Conservation (phyloP, 1,140 invertebrate species). For the Trinorchestia longiramus region DNA sequence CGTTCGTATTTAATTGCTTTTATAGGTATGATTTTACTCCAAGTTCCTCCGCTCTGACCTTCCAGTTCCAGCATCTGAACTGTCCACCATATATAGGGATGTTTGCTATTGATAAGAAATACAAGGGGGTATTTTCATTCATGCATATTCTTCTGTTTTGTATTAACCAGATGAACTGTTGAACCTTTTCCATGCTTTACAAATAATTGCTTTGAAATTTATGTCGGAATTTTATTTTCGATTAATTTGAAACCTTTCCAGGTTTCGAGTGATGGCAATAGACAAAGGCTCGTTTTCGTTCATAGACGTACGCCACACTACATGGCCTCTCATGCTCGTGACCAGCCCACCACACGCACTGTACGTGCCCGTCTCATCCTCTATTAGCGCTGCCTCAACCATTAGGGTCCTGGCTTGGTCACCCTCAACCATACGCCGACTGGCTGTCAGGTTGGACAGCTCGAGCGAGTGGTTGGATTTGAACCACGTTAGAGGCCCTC, state of each 20-base stretch:
- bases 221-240: no score
- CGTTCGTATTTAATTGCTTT: no score
- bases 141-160: no score
- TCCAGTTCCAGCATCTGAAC: no score
- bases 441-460: slow-evolving; percentile 78
- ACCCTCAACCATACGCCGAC: slow-evolving; percentile 75
- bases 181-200: no score
- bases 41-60: no score
- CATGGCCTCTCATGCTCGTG: slow-evolving; percentile 85
- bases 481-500: slow-evolving; percentile 75
- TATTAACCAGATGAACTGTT: no score
- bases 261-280: slow-evolving; percentile 84
- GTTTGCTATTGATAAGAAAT: no score
- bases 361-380: slow-evolving; percentile 68
- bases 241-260: slow-evolving; percentile 69
- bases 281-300: slow-evolving; percentile 94
- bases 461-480: slow-evolving; percentile 76
- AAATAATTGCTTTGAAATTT: no score
- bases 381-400: background rate
- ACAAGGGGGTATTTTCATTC: no score
- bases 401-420: slow-evolving; percentile 70
- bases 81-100: no score
- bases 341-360: slow-evolving; percentile 90
- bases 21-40: no score
- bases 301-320: slow-evolving; percentile 78